Percentiles rank a stretch among this genome's conserved stretches.
Conservation (phyloP, 2,888 invertebrate genomes). For the Gryllus longicercus region DNA sequence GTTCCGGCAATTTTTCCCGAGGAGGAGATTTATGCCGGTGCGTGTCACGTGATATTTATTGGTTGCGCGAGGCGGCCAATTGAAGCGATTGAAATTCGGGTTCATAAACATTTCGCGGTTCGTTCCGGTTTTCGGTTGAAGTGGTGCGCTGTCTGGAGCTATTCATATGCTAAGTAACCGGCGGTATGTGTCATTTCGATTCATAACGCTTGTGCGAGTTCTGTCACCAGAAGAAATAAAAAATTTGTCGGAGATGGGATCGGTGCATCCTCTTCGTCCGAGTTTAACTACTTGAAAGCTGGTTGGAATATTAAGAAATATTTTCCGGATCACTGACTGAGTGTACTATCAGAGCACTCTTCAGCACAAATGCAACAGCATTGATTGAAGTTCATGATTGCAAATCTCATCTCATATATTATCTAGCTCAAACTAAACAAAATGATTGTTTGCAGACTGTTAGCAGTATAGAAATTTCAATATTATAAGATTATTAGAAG, state of each 20-base stretch:
- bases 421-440: too few species aligned
- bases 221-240: not conserved
- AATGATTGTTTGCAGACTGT: too few species aligned
- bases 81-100: slow-evolving; percentile 17
- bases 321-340: not conserved
- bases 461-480: too few species aligned
- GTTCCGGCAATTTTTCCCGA: slow-evolving; percentile 17
- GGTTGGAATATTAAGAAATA: slow-evolving; percentile 3
- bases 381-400: too few species aligned
- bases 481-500: too few species aligned
- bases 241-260: not conserved
- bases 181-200: not conserved
- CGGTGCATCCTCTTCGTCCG: not conserved
- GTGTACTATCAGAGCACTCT: too few species aligned
- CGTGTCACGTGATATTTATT: not conserved
- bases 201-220: slow-evolving; percentile 9
- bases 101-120: slow-evolving; percentile 17
- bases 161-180: slow-evolving; percentile 2
- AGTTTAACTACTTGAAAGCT: not conserved
- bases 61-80: not conserved
- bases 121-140: slow-evolving; percentile 17
- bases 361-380: too few species aligned
- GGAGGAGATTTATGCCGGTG: slow-evolving; percentile 17
- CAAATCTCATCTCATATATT: too few species aligned
- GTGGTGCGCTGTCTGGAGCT: not conserved